Conservation (phyloP, 2,888 invertebrate species). For the Tinea trinotella region DNA sequence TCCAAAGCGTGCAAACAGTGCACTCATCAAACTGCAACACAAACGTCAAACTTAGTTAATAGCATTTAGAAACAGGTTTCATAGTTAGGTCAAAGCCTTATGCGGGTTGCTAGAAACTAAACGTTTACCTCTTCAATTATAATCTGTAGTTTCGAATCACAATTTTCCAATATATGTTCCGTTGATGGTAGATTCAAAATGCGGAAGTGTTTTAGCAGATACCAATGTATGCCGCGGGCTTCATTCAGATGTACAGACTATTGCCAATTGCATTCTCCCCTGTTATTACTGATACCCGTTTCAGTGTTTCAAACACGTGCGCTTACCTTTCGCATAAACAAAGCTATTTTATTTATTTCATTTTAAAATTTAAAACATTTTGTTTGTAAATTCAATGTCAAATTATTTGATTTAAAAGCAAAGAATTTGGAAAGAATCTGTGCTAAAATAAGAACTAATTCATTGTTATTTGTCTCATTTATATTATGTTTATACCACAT, state of each 20-base stretch:
- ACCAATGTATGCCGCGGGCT: neutral
- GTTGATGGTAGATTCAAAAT: neutral
- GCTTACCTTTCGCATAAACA: neutral
- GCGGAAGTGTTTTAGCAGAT: conserved; percentile 1
- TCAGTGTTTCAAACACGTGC: neutral
- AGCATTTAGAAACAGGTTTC: conserved; percentile 44
- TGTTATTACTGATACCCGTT: conserved; percentile 20
- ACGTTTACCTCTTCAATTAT: conserved; percentile 6
- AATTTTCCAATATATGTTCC: neutral
- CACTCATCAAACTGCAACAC: conserved; percentile 62
- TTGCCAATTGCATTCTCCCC: conserved; percentile 19
- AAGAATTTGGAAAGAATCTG: too few relatives aligned
- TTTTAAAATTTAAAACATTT: too few relatives aligned
- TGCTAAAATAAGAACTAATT: too few relatives aligned
- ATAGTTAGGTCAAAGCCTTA: conserved; percentile 12
- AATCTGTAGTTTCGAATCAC: neutral
- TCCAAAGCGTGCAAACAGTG: conserved; percentile 55
- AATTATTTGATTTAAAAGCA: too few relatives aligned
- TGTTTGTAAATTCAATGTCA: too few relatives aligned
- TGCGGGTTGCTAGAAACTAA: conserved; percentile 3
- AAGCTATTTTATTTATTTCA: too few relatives aligned
- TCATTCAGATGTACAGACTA: conserved; percentile 15
- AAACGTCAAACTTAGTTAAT: conserved; percentile 63
- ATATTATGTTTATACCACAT: too few relatives aligned
- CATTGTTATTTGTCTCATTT: too few relatives aligned